Base-by-base conservation (phyloP, 2,888 invertebrate species). In the Helicoverpa assulta region DNA sequence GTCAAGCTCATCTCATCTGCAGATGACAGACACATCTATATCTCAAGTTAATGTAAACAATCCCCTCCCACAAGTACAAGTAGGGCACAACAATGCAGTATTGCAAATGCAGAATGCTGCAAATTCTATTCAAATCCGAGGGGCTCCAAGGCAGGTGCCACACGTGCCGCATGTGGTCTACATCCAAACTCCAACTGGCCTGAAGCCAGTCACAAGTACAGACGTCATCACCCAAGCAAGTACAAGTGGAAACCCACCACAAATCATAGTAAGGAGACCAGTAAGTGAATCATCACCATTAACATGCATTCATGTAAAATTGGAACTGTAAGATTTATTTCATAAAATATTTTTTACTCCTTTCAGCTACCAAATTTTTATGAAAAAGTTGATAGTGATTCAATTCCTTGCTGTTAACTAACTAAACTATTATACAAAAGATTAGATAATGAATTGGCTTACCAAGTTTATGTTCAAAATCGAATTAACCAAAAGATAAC, bases 161-260 rank as follows among this genome's bases (percentile, higher is more conserved):
- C 96, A 96, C 82, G 93, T 97, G 76, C 92, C 96, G 12, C 96
- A 96, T 81, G 93, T 97, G 78, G 96, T 97, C 51, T 97, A 96
- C 83, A 96, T 97, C 67, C 96, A 96, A 87, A 96, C 96, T 29
- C 95, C 96, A 0, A 92, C 94, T 18, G 96, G 96, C 37, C 83
- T 96, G 80, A 96, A 96, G 79, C 93, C 95, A 7, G 94, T 95
- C 55, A 90, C 94, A 5, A 95, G 94, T 73, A 92, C 94, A 4
- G 96, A 96, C 52, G 93, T 95, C 50, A 95, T 95, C 77, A 94
- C 92, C 74, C 95, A 95, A 87, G 94, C 94, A 75, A 95, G 94
- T 85, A 93, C 94, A 26, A 95, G 94, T 87, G 94, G 94, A 55
- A 96, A 95, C 79, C 95, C 96, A 78, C 95, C 95, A 76, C 96